Percentiles rank a stretch among this genome's conserved stretches.
Evolutionary conservation across 2,888 invertebrate genomes (phyloP).

Genomic region (Amaurobius ferox): DNA sequence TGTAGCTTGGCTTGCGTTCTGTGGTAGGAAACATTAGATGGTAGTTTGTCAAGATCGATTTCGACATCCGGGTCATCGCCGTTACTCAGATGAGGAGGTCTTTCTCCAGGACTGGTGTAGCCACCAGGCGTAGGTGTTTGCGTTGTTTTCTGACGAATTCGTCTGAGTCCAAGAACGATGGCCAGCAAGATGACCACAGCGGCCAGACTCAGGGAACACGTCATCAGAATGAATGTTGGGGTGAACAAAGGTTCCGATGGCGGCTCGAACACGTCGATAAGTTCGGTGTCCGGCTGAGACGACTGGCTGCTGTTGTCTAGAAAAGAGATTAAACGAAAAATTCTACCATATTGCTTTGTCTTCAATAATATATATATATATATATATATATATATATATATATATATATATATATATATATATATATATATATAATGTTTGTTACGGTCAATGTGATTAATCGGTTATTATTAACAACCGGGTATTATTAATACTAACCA

Average conservation of each 20-base stretch:
- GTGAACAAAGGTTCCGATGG: conserved; percentile 86
- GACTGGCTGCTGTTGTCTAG: conserved; percentile 73
- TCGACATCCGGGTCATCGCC: conserved; percentile 86
- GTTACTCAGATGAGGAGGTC: conserved; percentile 78
- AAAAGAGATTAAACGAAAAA: too few species aligned
- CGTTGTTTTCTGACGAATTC: conserved; percentile 78
- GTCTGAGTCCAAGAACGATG: conserved; percentile 66
- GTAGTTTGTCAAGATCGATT: conserved; percentile 91
- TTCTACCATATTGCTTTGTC: too few species aligned
- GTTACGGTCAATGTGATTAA: too few species aligned
- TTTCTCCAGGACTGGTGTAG: conserved; percentile 39
- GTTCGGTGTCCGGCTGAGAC: conserved; percentile 61
- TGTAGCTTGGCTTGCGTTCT: conserved; percentile 80
- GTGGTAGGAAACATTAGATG: conserved; percentile 91
- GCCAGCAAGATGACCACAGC: conserved; percentile 83
- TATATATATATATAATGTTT: too few species aligned
- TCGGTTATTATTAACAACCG: too few species aligned
- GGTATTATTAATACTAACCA: too few species aligned
- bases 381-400: too few species aligned
- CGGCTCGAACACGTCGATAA: conserved; percentile 71
- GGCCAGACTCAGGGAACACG: conserved; percentile 85
- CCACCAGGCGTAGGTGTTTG: conserved; percentile 80
- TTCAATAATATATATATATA: too few species aligned
- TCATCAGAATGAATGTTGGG: conserved; percentile 86
- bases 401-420: too few species aligned